Conservation (phyloP, 2,888 invertebrate species). For the Drosophila neutralis region DNA sequence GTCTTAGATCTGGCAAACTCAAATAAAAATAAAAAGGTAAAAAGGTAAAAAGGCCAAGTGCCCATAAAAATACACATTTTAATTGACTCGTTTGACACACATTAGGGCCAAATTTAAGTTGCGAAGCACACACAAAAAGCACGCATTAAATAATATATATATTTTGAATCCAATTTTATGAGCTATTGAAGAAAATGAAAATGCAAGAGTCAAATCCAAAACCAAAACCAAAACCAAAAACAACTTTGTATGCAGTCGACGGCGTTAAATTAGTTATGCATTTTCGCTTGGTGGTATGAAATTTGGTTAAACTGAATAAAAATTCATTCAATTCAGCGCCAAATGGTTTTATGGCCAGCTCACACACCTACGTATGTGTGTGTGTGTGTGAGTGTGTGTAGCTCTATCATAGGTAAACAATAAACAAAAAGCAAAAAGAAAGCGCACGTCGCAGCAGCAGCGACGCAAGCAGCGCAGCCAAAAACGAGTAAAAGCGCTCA, state of each 20-base stretch:
- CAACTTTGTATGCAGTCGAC: conserved; percentile 60
- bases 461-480: conserved; percentile 36
- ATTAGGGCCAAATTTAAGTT: conserved; percentile 32
- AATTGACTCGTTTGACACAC: conserved; percentile 55
- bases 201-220: neutral
- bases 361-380: conserved; percentile 12
- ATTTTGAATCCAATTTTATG: conserved; percentile 17
- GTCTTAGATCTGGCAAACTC: conserved; percentile 18
- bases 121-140: neutral
- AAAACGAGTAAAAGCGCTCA: conserved; percentile 39
- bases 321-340: conserved; percentile 65
- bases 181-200: conserved; percentile 26
- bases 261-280: conserved; percentile 62
- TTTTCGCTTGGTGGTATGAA: conserved; percentile 44
- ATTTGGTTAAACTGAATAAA: conserved; percentile 51
- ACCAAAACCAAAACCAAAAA: neutral
- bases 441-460: conserved; percentile 66
- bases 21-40: neutral
- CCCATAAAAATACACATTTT: conserved; percentile 42
- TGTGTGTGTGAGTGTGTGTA: conserved; percentile 38
- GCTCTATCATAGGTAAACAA: conserved; percentile 75
- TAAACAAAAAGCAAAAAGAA: conserved; percentile 79
- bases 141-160: conserved; percentile 13
- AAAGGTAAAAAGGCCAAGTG: conserved; percentile 55
- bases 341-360: conserved; percentile 43